Base-by-base conservation (phyloP, 2,113 vertebrate species). In the Rhynchopsitta pachyrhyncha region DNA sequence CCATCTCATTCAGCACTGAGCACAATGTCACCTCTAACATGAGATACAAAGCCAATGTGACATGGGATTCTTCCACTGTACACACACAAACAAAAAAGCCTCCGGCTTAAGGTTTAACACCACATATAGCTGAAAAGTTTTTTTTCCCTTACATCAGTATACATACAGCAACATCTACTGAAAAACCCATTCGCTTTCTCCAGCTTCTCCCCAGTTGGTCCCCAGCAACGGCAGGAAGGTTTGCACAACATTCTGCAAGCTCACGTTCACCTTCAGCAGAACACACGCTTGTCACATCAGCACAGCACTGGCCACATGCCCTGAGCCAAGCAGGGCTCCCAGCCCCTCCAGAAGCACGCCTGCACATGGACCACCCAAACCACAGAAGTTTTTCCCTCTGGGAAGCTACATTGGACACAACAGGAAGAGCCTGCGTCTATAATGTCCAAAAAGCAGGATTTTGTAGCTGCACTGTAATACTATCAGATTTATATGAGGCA, bases 311-410 rank as follows among this genome's bases (percentile, higher is more conserved):
- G 46, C 15, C 2, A 29, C 35, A 44, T 8, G 33, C 31, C 27
- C 23, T 0, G 0, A 11, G 27, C 47, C 23, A 18, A 1, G 3
- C n/a, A 42, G 57, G 11, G n/a, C 73, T 89, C 62, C 46, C 0
- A 2, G 81, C 14, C 31, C 24, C n/a, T 37, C 53, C 47, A 52
- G 62, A 17, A 80, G 16, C 33, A 33, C 0, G 6, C 24, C 69
- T 67, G 18, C 77, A 71, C 55, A 7, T 0, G 8, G 31, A 15
- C 49, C 17, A 4, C 35, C 25, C 60, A 82, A 78, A 24, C 53
- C 17, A 33, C 37, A 39, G 18, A 78, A 25, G 7, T 19, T 33
- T 31, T 49, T 23, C 73, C 37, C 49, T 75, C 46, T 49, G 8
- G 37, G 37, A 79, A 47, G 19, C 27, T 46, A 47, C 68, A 71